phyloP scores from a whole-genome alignment of 2,888 invertebrate species.

The Nomada fucata region DNA sequence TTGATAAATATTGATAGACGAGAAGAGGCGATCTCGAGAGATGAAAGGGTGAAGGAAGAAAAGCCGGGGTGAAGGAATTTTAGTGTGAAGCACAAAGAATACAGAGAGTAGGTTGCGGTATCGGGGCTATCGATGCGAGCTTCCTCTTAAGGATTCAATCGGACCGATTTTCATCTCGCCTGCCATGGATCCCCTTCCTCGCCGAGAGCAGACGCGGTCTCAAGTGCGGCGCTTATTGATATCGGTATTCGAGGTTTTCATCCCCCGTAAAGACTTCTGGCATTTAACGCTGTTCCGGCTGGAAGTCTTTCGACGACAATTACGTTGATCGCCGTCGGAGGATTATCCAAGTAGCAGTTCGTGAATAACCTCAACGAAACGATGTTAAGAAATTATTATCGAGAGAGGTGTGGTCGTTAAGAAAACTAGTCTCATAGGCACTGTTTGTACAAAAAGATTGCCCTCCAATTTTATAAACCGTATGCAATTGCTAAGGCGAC shows the following conservation, averaged over 20 bases:
- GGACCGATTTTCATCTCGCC: slow-evolving; percentile 59
- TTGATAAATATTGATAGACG: slow-evolving; percentile 60
- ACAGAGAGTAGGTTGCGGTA: slow-evolving; percentile 49
- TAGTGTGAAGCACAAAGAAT: slow-evolving; percentile 40
- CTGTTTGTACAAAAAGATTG: too few relatives aligned
- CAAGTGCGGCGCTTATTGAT: slow-evolving; percentile 34
- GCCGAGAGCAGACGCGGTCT: slow-evolving; percentile 21
- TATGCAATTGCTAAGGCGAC: too few relatives aligned
- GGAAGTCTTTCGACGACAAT: too few relatives aligned
- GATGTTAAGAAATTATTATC: neutral
- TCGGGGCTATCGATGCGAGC: slow-evolving; percentile 53
- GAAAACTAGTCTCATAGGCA: too few relatives aligned
- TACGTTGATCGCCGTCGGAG: too few relatives aligned
- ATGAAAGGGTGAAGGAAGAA: slow-evolving; percentile 48
- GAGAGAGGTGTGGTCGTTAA: neutral
- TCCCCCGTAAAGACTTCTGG: slow-evolving; percentile 2
- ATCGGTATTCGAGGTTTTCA: slow-evolving; percentile 1
- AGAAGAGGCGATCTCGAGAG: slow-evolving; percentile 40
- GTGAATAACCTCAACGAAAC: too few relatives aligned
- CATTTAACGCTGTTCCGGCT: neutral
- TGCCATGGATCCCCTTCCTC: slow-evolving; percentile 14
- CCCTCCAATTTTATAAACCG: too few relatives aligned
- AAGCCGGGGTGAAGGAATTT: slow-evolving; percentile 52
- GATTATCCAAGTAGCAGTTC: too few relatives aligned
- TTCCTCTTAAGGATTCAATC: slow-evolving; percentile 66